These are phyloP conservation scores for Drosophila falleni DNA, from an alignment of 2,888 invertebrate species.

Conservation along the genomic window DNA sequence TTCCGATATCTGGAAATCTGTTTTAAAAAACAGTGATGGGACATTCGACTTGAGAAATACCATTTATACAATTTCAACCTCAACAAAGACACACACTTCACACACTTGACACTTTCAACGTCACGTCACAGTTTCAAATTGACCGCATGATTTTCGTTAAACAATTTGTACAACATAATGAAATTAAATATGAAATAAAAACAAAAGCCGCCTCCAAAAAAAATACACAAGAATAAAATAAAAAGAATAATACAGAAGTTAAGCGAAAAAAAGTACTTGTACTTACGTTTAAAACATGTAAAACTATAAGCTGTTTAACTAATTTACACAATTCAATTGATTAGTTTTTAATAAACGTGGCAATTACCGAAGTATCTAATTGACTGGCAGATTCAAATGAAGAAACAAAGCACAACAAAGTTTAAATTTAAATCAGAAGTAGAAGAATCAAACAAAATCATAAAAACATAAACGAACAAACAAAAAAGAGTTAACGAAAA, in stretches of 20 bases:
- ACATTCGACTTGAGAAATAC: conserved; percentile 35
- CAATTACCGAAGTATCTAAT: conserved; percentile 1
- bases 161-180: conserved; percentile 4
- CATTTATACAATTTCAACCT: conserved; percentile 60
- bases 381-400: conserved; percentile 4
- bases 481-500: conserved; percentile 57
- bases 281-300: conserved; percentile 3
- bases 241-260: conserved; percentile 18
- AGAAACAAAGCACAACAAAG: conserved; percentile 14
- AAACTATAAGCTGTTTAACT: conserved; percentile 4
- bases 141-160: conserved; percentile 54
- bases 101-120: conserved; percentile 41
- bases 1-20: not conserved
- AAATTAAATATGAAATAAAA: conserved; percentile 13
- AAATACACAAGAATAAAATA: conserved; percentile 9
- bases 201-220: conserved; percentile 40
- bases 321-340: conserved; percentile 9
- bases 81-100: conserved; percentile 41
- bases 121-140: conserved; percentile 84
- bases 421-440: conserved; percentile 29
- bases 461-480: conserved; percentile 13
- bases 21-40: conserved; percentile 24
- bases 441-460: conserved; percentile 19
- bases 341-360: not conserved
- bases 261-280: conserved; percentile 9